Conservation (phyloP, 2,888 invertebrate genomes). For the Argyra leucocephala region DNA sequence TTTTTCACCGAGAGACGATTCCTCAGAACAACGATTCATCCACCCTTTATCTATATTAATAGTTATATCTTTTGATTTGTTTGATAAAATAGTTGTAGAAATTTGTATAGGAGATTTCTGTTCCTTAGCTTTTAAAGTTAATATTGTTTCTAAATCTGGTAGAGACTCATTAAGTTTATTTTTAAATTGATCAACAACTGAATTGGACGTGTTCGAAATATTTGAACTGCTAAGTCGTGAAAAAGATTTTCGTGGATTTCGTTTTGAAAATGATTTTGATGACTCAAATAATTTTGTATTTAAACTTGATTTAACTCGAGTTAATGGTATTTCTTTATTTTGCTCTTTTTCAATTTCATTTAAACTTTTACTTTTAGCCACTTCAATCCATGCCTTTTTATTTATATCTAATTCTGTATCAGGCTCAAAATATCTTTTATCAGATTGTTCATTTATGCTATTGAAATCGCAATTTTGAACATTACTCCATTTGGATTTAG, state of each 20-base stretch:
- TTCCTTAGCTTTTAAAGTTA: slow-evolving; percentile 36
- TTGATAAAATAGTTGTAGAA: slow-evolving; percentile 15
- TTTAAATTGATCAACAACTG: slow-evolving; percentile 20
- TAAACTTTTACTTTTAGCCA: slow-evolving; percentile 28
- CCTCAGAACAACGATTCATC: slow-evolving; percentile 43
- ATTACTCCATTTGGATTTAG: too few relatives aligned
- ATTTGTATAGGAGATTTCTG: slow-evolving; percentile 27
- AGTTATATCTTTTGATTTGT: slow-evolving; percentile 24
- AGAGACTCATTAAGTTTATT: slow-evolving; percentile 25
- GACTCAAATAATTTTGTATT: slow-evolving; percentile 58
- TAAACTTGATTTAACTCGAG: slow-evolving; percentile 31
- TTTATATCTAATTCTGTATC: slow-evolving; percentile 30
- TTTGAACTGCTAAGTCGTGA: slow-evolving; percentile 30
- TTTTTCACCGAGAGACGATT: slow-evolving; percentile 19
- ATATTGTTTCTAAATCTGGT: slow-evolving; percentile 42
- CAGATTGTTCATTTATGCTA: slow-evolving; percentile 21
- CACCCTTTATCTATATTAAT: slow-evolving; percentile 47
- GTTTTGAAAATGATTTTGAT: slow-evolving; percentile 56
- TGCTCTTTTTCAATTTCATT: slow-evolving; percentile 29
- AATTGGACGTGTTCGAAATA: slow-evolving; percentile 21
- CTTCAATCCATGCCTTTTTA: slow-evolving; percentile 47
- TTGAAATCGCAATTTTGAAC: background rate
- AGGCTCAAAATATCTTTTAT: slow-evolving; percentile 33
- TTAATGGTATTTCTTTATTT: slow-evolving; percentile 19
- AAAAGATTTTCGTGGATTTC: slow-evolving; percentile 66